Conservation (phyloP, 2,113 vertebrate species). For the Cyphomyrus plagiostoma region DNA sequence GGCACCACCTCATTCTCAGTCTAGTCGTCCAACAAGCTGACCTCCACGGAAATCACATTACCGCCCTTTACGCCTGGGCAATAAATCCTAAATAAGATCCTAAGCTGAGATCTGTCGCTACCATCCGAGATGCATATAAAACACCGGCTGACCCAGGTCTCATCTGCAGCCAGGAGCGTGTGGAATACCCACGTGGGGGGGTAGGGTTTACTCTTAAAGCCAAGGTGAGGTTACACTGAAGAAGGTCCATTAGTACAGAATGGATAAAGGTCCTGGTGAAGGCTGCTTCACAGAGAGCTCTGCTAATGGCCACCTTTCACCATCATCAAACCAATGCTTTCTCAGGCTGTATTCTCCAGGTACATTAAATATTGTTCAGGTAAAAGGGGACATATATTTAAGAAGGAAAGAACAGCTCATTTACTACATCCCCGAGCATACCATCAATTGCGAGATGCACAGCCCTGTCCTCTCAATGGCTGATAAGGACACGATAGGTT, state of each 20-base stretch:
- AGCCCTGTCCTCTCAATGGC: background rate
- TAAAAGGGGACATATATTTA: background rate
- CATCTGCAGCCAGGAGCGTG: background rate
- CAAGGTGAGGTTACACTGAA: background rate
- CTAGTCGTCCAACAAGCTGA: background rate
- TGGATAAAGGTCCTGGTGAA: background rate
- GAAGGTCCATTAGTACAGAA: background rate
- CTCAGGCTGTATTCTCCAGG: background rate
- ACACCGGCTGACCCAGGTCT: background rate
- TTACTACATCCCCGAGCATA: background rate
- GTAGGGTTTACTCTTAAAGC: background rate
- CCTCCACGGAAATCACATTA: background rate
- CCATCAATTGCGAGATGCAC: background rate
- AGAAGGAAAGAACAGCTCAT: background rate
- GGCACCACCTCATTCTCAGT: background rate
- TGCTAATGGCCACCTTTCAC: background rate
- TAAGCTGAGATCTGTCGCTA: background rate
- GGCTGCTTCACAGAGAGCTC: background rate
- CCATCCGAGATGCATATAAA: background rate
- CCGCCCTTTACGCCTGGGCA: background rate
- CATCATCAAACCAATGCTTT: background rate
- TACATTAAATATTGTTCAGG: background rate
- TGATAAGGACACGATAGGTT: background rate
- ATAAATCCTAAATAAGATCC: background rate
- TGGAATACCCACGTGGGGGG: too few species aligned